These are phyloP conservation scores for Pleuronectes platessa DNA, from an alignment of 2,113 vertebrate species.

Conservation along the genomic window DNA sequence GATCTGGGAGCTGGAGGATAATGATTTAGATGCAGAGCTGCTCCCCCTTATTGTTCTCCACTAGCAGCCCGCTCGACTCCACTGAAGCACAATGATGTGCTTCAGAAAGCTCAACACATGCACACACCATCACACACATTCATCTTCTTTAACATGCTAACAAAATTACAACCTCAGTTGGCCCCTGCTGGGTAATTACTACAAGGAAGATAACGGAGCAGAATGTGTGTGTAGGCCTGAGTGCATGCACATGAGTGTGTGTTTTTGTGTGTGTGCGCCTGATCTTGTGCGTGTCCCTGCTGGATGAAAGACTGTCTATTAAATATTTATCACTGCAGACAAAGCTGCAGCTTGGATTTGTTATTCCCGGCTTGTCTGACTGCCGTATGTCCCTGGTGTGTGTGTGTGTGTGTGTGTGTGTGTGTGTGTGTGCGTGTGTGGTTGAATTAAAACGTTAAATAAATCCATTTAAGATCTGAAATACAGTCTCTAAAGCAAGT, in stretches of 20 bases:
- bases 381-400: not conserved
- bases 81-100: not conserved
- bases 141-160: conserved; percentile 50
- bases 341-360: conserved; percentile 56
- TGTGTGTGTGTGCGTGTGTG: conserved; percentile 17
- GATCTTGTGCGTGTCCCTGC: conserved; percentile 11
- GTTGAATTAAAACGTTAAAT: not conserved
- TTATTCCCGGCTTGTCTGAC: conserved; percentile 36
- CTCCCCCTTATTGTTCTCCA: conserved; percentile 31
- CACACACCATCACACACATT: conserved; percentile 26
- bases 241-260: not conserved
- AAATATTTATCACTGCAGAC: conserved; percentile 78
- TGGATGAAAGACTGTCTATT: conserved; percentile 54
- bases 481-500: not conserved
- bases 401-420: conserved; percentile 5
- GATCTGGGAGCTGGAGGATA: conserved; percentile 41
- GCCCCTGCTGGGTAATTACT: conserved; percentile 44
- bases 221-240: conserved; percentile 7
- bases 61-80: conserved; percentile 8
- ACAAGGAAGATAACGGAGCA: conserved; percentile 42
- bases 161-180: conserved; percentile 46
- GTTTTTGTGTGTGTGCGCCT: conserved; percentile 1
- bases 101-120: not conserved
- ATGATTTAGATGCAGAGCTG: conserved; percentile 36
- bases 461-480: no score